Evolutionary conservation across 2,113 vertebrate genomes (phyloP).

Genomic region (Fregata magnificens): DNA sequence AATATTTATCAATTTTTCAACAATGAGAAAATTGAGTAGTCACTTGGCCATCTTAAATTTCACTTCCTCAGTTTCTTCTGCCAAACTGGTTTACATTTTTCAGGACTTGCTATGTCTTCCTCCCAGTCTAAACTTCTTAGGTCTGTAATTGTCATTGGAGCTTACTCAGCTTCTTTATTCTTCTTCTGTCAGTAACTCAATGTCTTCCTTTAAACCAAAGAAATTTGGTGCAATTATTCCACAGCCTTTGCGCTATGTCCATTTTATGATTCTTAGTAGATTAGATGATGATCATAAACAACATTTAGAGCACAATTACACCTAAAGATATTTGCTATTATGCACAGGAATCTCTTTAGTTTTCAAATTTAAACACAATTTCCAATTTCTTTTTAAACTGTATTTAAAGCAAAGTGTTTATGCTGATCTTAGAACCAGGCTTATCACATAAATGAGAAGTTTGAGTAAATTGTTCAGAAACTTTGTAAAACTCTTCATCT

Average conservation of each 20-base stretch:
- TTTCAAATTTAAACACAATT: neutral
- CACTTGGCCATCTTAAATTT: neutral
- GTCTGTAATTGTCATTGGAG: neutral
- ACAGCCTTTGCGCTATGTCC: neutral
- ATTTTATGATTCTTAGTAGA: neutral
- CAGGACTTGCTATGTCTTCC: neutral
- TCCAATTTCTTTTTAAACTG: neutral
- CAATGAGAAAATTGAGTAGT: neutral
- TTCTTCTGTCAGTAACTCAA: neutral
- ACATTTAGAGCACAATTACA: neutral
- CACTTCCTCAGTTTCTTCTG: neutral
- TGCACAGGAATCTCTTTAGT: rapidly evolving
- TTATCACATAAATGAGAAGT: neutral
- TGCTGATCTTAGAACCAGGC: neutral
- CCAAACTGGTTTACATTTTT: neutral
- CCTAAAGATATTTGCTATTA: neutral
- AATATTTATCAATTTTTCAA: neutral
- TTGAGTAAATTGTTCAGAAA: neutral
- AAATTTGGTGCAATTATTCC: neutral
- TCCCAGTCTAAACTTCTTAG: neutral
- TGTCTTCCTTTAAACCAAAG: neutral
- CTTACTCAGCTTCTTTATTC: neutral
- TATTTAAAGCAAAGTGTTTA: neutral
- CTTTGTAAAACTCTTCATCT: neutral
- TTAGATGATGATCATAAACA: neutral